Evolutionary conservation across 2,888 invertebrate species (phyloP), one percentile per base, ranked within the genome.

Genomic region (Rhogogaster chlorosoma): DNA sequence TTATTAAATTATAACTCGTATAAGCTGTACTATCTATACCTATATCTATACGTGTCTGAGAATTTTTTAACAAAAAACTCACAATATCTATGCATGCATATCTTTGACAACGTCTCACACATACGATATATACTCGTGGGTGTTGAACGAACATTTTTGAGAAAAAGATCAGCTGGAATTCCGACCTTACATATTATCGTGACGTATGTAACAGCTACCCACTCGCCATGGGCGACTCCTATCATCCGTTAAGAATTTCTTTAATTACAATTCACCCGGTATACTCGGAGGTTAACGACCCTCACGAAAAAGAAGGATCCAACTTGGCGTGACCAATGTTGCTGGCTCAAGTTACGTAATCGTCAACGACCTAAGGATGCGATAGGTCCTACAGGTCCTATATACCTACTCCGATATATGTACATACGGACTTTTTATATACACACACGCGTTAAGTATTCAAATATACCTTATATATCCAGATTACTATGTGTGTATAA

Each of bases 311-410:
- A 64, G 83, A 83, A 83, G 83, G 67, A 83, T 83, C 45, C 83
- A 70, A 83, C 83, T 70, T 70, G 38, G 45, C 83, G 83, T 83
- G 83, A 83, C 83, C 83, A 49, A 83, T 83, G 70, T n/a, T 61
- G 80, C 80, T 80, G 80, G 80, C 80, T 80, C 80, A 80, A 80
- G 80, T 80, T 80, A 80, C 80, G 80, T 80, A 80, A 80, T 80
- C 80, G 80, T 80, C 61, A 61, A 61, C 80, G 61, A 80, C 61
- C 61, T 80, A 61, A 80, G 80, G 80, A 80, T 80, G 57, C 57
- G 36, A 80, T 80, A 57, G 80, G 80, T 80, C 80, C 80, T 80
- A 53, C 77, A 53, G 53, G 77, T 49, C 77, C 77, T 77, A 53
- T 29, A 61, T 77, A 77, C 18, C n/a, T 77, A 77, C 18, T 29